Evolutionary conservation across 2,797 vertebrate species (phyloP).

Genomic region (Cephalopachus bancanus): DNA sequence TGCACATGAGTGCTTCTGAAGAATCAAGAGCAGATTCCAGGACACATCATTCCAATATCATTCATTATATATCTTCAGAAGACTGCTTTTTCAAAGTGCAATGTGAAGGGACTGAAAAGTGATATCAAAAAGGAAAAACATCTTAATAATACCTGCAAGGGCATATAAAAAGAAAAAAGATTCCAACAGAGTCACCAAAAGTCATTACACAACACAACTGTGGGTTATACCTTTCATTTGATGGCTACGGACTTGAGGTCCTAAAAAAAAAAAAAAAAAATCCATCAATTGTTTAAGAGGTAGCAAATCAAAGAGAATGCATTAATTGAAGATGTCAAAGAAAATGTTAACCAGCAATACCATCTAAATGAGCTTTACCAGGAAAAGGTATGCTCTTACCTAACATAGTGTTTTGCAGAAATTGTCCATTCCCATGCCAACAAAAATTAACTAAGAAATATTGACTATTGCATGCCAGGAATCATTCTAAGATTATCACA

Average conservation of each 20-base stretch:
- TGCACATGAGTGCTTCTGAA: not conserved
- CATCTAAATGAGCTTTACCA: slow-evolving; percentile 3
- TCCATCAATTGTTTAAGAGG: slow-evolving; percentile 13
- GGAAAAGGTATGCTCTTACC: not conserved
- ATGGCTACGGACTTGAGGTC: slow-evolving; percentile 11
- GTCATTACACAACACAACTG: not conserved
- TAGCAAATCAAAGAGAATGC: slow-evolving; percentile 57
- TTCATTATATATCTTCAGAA: slow-evolving; percentile 46
- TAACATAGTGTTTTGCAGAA: not conserved
- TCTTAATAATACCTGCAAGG: not conserved
- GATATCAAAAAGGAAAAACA: slow-evolving; percentile 50
- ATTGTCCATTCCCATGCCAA: slow-evolving; percentile 19
- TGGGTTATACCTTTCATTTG: slow-evolving; percentile 60
- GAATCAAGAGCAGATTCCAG: not conserved
- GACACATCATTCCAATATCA: not conserved
- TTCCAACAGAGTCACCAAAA: slow-evolving; percentile 43
- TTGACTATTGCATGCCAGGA: slow-evolving; percentile 10
- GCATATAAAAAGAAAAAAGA: not conserved
- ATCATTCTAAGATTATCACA: not conserved
- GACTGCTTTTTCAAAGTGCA: slow-evolving; percentile 37
- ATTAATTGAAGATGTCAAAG: slow-evolving; percentile 40
- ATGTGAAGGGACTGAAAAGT: slow-evolving; percentile 2
- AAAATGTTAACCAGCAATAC: slow-evolving; percentile 38
- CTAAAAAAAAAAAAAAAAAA: not conserved
- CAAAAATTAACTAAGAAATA: slow-evolving; percentile 64